Base-by-base conservation (phyloP, 2,797 vertebrate genomes). In the Orientallactaga sibirica region DNA sequence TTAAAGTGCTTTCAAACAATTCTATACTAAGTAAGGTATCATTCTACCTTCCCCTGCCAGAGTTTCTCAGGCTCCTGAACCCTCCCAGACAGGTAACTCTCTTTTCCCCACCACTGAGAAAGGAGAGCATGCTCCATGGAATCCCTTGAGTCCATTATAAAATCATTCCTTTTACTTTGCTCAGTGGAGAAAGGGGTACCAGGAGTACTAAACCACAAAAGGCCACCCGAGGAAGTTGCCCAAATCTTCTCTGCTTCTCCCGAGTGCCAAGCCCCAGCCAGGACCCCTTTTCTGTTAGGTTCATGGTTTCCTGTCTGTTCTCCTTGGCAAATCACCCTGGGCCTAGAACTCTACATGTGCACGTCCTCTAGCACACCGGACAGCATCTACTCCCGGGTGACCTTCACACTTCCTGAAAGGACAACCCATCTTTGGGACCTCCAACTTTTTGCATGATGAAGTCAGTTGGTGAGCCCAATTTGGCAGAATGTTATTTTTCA, bases 401-500 rank as follows among this genome's bases (percentile, higher is more conserved):
- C 79, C 91, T 92, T 92, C 77, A 29, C n/a, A 27, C 37, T 86
- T 80, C 88, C 86, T 52, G 52, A 68, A 48, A 90, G 71, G 41
- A 90, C 24, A 66, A 24, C 52, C 82, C 22, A 18, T 73, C 83
- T 83, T 86, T 62, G 37, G 25, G 80, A 62, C 86, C 37, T 88
- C 80, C 61, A 64, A 33, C 33, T 67, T 77, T 62, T 66, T 87
- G 66, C 27, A 87, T 41, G 15, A 22, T 12, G 16, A 76, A 67
- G 86, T 74, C 86, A 67, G 73, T 75, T 29, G 18, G 37, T 81
- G 43, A 92, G 70, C 66, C 43, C 16, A 86, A 62, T 78, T 88
- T 29, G 20, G 80, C 90, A 76, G 43, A 91, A 79, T 37, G 86
- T 24, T 20, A n/a, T 82, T 94, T 94, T 94, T 96, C 81, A 83